A percentile compares a stretch with the other conserved stretches of the same genome.
Conservation (phyloP, 2,113 vertebrate genomes). For the Scophthalmus maximus region DNA sequence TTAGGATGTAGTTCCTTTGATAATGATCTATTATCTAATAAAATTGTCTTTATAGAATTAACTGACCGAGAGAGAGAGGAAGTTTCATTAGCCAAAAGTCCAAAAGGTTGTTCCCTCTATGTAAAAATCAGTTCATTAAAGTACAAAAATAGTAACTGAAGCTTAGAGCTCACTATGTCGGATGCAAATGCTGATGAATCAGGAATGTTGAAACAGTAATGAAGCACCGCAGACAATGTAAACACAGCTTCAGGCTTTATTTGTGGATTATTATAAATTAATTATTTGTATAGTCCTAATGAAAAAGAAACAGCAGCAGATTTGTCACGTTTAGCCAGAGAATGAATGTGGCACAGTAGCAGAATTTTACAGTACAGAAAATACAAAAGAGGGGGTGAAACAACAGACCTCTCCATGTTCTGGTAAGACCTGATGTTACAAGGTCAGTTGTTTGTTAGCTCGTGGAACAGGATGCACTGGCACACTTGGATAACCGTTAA, state of each 20-base stretch:
- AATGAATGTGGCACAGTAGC: too few relatives aligned
- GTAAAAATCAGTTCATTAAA: conserved; percentile 8
- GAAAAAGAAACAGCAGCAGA: too few relatives aligned
- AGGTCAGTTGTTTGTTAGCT: conserved; percentile 24
- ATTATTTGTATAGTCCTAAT: not conserved
- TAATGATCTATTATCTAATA: conserved; percentile 16
- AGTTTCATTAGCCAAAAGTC: not conserved
- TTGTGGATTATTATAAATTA: not conserved
- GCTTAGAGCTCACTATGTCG: not conserved
- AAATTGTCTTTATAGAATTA: not conserved
- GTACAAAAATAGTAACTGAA: conserved; percentile 5
- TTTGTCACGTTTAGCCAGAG: not conserved
- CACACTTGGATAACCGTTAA: not conserved
- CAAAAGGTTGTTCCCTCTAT: not conserved
- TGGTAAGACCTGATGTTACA: not conserved
- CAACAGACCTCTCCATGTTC: not conserved
- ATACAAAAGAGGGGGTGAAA: not conserved
- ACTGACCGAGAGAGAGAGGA: not conserved
- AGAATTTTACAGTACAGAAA: not conserved
- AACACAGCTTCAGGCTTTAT: not conserved
- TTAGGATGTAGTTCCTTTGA: not conserved
- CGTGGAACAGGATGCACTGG: conserved; percentile 3
- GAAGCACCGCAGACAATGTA: not conserved
- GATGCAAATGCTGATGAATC: not conserved
- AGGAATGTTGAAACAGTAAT: conserved; percentile 11